Evolutionary conservation across 2,797 vertebrate genomes (phyloP).

Genomic region (Lutjanus campechanus): DNA sequence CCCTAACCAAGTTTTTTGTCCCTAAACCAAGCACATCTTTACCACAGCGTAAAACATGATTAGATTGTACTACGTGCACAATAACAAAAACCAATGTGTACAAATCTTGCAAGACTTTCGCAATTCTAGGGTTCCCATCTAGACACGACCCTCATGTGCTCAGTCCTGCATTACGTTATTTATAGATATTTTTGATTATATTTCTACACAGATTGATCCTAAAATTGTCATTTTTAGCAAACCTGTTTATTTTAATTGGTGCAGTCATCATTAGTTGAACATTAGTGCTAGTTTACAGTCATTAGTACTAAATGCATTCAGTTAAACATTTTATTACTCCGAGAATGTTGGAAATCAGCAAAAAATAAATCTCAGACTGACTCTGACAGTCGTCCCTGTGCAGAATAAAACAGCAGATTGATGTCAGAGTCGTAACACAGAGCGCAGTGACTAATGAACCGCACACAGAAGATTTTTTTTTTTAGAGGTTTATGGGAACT

Average conservation of each 20-base stretch:
- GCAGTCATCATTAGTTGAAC: neutral
- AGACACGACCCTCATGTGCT: too few relatives aligned
- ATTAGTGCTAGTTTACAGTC: neutral
- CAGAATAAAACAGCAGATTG: constrained; percentile 1
- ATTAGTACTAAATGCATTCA: neutral
- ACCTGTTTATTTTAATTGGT: neutral
- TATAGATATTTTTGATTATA: neutral
- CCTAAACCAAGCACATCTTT: too few relatives aligned
- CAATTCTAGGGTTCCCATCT: too few relatives aligned
- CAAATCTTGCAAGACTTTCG: too few relatives aligned
- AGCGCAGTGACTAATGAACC: neutral
- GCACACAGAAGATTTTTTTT: neutral
- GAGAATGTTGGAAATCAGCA: fast-evolving
- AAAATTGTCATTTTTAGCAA: neutral
- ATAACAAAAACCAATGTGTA: too few relatives aligned
- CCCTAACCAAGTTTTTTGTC: too few relatives aligned
- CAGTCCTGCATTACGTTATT: neutral
- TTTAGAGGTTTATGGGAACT: constrained; percentile 13
- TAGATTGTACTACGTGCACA: too few relatives aligned
- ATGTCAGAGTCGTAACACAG: neutral
- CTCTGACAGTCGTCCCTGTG: neutral
- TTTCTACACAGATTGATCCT: neutral
- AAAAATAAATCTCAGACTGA: neutral
- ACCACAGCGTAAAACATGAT: too few relatives aligned
- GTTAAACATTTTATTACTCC: neutral